Evolutionary conservation across 1,140 invertebrate species (phyloP).

Genomic region (Drepana arcuata): DNA sequence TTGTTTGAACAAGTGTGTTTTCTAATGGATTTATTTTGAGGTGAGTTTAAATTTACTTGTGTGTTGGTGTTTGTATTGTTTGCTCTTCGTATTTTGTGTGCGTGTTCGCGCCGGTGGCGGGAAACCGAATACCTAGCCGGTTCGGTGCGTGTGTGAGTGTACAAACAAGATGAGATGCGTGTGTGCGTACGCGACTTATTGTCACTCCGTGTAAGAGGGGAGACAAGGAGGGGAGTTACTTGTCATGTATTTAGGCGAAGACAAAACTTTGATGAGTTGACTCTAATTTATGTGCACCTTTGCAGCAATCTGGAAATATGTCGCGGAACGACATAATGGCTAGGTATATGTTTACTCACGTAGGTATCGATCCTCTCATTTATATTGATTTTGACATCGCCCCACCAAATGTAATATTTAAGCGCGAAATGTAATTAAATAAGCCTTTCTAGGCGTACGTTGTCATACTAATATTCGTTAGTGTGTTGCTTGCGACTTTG

Average conservation of each 20-base stretch:
- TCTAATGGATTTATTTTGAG: conserved; percentile 73
- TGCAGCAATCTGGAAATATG: conserved; percentile 26
- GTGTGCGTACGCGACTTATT: conserved; percentile 57
- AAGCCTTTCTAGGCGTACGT: too few species aligned
- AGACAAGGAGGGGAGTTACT: conserved; percentile 55
- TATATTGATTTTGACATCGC: conserved; percentile 50
- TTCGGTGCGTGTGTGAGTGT: conserved; percentile 45
- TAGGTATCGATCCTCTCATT: conserved; percentile 17
- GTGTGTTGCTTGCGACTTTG: too few species aligned
- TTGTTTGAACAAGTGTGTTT: conserved; percentile 72
- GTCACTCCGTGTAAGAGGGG: conserved; percentile 63
- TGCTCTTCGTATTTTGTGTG: conserved; percentile 65
- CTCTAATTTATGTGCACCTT: conserved; percentile 60
- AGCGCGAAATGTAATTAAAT: too few species aligned
- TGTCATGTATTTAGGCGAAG: conserved; percentile 69
- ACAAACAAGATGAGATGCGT: conserved; percentile 46
- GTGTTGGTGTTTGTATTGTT: conserved; percentile 71
- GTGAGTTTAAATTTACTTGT: conserved; percentile 72
- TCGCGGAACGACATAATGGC: conserved; percentile 11
- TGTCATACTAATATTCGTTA: too few species aligned
- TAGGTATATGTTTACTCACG: conserved; percentile 27
- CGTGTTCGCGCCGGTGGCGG: conserved; percentile 65
- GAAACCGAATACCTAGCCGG: conserved; percentile 68
- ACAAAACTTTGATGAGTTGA: conserved; percentile 63
- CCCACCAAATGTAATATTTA: conserved; percentile 42